Conservation (phyloP, 2,888 invertebrate species). For the Pycnomerus fuliginosus region DNA sequence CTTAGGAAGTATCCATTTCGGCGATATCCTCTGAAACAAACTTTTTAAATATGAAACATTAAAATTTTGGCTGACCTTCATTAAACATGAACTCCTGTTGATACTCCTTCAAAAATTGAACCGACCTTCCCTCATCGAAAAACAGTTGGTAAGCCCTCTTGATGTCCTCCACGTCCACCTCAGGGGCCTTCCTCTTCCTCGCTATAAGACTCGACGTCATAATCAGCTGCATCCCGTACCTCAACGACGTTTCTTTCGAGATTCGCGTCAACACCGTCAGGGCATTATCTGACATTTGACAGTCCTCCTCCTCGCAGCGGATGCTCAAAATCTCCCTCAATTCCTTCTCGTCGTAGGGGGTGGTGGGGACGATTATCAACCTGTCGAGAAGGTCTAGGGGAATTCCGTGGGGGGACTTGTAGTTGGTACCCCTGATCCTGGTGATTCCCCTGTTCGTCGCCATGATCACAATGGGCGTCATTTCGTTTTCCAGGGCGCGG, state of each 20-base stretch:
- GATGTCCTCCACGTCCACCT: constrained; percentile 86
- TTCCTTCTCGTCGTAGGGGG: constrained; percentile 85
- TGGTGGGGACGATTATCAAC: constrained; percentile 91
- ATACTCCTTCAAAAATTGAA: constrained; percentile 91
- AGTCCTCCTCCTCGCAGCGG: constrained; percentile 97
- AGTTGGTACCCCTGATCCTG: constrained; percentile 78
- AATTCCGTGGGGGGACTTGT: constrained; percentile 94
- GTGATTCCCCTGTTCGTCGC: constrained; percentile 97
- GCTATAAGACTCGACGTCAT: constrained; percentile 95
- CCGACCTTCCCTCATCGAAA: constrained; percentile 89
- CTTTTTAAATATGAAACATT: constrained; percentile 8
- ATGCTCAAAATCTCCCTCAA: constrained; percentile 78
- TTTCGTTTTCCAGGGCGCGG: constrained; percentile 94
- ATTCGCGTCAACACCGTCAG: constrained; percentile 88
- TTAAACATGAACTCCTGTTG: constrained; percentile 95
- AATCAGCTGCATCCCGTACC: constrained; percentile 97
- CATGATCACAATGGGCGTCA: constrained; percentile 98
- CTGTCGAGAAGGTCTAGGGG: constrained; percentile 95
- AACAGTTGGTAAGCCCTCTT: constrained; percentile 94
- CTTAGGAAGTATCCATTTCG: constrained; percentile 17
- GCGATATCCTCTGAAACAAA: constrained; percentile 11
- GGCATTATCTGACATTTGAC: constrained; percentile 90
- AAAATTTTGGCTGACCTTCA: constrained; percentile 51
- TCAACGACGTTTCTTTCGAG: constrained; percentile 87
- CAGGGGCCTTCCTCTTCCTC: constrained; percentile 80